Conservation (phyloP, 1,140 invertebrate species). For the Calosoma granatense region DNA sequence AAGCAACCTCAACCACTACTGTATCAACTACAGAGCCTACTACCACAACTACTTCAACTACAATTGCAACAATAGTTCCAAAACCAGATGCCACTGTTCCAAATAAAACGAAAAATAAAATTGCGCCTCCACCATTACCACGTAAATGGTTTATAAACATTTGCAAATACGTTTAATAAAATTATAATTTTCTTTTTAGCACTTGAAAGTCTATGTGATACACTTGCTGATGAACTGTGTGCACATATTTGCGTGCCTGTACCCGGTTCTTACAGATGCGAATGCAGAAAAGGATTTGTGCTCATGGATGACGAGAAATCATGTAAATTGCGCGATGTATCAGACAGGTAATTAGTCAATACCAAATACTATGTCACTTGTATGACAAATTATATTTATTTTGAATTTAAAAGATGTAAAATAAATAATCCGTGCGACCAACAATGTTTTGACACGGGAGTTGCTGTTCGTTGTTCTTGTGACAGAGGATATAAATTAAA, state of each 20-base stretch:
- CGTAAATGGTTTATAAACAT: background rate
- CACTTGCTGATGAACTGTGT: constrained; percentile 54
- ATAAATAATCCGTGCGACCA: constrained; percentile 55
- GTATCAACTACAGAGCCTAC: constrained; percentile 15
- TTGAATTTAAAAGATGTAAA: constrained; percentile 37
- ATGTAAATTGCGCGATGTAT: constrained; percentile 36
- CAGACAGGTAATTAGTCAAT: constrained; percentile 20
- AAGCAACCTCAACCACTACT: constrained; percentile 11
- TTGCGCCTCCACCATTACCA: constrained; percentile 3
- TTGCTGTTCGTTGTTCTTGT: constrained; percentile 51
- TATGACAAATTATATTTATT: constrained; percentile 12
- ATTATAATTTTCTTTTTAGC: constrained; percentile 25
- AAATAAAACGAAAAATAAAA: background rate
- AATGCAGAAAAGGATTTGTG: constrained; percentile 54
- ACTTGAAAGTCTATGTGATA: constrained; percentile 50
- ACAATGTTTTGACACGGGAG: constrained; percentile 49
- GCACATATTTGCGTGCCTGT: constrained; percentile 61
- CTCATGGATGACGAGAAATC: constrained; percentile 47
- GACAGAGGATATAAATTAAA: constrained; percentile 56
- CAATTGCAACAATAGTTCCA: constrained; percentile 15
- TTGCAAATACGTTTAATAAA: background rate
- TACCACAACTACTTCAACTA: constrained; percentile 16
- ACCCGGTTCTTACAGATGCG: constrained; percentile 58
- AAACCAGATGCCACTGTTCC: constrained; percentile 7
- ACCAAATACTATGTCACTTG: constrained; percentile 9